Conservation (phyloP, 1,140 invertebrate genomes). For the Cydia strobilella region DNA sequence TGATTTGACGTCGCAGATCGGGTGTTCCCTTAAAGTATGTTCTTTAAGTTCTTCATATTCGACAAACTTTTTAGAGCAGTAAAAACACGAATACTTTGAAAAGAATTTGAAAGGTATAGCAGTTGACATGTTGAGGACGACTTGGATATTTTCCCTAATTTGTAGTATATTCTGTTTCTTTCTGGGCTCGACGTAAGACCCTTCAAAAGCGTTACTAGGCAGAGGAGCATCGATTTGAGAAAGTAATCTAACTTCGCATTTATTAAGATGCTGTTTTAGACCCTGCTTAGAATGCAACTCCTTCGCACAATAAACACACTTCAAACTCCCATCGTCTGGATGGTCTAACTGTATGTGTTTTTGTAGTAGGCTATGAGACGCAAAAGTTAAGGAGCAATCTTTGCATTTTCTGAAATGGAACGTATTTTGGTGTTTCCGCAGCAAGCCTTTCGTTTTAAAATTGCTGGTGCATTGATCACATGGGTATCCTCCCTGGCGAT, state of each 20-base stretch:
- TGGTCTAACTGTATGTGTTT: slow-evolving; percentile 61
- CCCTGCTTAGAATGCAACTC: slow-evolving; percentile 55
- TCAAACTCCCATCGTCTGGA: slow-evolving; percentile 45
- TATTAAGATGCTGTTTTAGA: slow-evolving; percentile 54
- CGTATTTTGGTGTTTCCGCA: slow-evolving; percentile 55
- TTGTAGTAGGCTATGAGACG: slow-evolving; percentile 47
- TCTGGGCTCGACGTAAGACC: slow-evolving; percentile 42
- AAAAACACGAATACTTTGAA: slow-evolving; percentile 64
- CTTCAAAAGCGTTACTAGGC: slow-evolving; percentile 32
- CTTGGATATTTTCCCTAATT: slow-evolving; percentile 64
- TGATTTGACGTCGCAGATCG: slow-evolving; percentile 62
- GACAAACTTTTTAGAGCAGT: slow-evolving; percentile 63
- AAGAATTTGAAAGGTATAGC: slow-evolving; percentile 69
- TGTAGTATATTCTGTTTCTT: slow-evolving; percentile 57
- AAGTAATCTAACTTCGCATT: slow-evolving; percentile 52
- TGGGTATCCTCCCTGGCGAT: slow-evolving; percentile 54
- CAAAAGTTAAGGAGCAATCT: slow-evolving; percentile 47
- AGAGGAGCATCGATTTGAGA: slow-evolving; percentile 35
- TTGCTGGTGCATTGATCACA: slow-evolving; percentile 55
- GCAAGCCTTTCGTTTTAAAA: slow-evolving; percentile 45
- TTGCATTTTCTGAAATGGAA: slow-evolving; percentile 60
- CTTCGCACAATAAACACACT: slow-evolving; percentile 59
- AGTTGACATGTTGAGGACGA: slow-evolving; percentile 67
- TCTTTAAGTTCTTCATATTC: slow-evolving; percentile 64
- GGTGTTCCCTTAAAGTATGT: slow-evolving; percentile 60